phyloP scores from a whole-genome alignment of 2,797 vertebrate species.

The Pangasius krempfi region DNA sequence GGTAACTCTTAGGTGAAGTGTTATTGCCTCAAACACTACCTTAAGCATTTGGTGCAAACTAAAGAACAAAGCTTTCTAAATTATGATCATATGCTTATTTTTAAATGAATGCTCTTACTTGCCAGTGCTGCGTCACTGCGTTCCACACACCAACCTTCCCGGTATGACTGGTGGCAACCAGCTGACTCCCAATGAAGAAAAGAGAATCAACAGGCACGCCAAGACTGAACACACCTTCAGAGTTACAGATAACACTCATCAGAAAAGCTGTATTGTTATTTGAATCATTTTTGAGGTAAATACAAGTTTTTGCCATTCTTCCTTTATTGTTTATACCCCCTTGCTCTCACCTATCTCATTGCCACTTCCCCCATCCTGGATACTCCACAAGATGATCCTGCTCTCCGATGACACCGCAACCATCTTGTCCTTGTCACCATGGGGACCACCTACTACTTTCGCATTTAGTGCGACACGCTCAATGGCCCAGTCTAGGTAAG shows the following conservation, averaged over 20 bases:
- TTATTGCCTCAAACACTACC: neutral
- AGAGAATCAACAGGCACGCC: slow-evolving; percentile 94
- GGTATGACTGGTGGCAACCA: slow-evolving; percentile 96
- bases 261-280: neutral
- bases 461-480: slow-evolving; percentile 95
- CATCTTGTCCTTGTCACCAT: slow-evolving; percentile 99
- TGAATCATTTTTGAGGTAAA: neutral
- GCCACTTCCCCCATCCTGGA: slow-evolving; percentile 93
- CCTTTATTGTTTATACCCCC: neutral
- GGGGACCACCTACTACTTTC: slow-evolving; percentile 95
- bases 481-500: slow-evolving; percentile 91
- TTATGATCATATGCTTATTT: neutral
- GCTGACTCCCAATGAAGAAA: slow-evolving; percentile 98
- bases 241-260: slow-evolving; percentile 17
- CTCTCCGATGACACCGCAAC: slow-evolving; percentile 92
- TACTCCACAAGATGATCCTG: slow-evolving; percentile 96
- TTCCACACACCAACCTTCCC: slow-evolving; percentile 99
- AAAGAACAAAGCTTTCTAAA: neutral
- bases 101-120: slow-evolving; percentile 73
- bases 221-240: slow-evolving; percentile 90
- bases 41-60: neutral
- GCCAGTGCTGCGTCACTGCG: slow-evolving; percentile 98
- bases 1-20: neutral
- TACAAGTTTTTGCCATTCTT: neutral
- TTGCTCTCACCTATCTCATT: slow-evolving; percentile 86